Conservation (phyloP, 1,140 invertebrate species). For the Halyomorpha halys region DNA sequence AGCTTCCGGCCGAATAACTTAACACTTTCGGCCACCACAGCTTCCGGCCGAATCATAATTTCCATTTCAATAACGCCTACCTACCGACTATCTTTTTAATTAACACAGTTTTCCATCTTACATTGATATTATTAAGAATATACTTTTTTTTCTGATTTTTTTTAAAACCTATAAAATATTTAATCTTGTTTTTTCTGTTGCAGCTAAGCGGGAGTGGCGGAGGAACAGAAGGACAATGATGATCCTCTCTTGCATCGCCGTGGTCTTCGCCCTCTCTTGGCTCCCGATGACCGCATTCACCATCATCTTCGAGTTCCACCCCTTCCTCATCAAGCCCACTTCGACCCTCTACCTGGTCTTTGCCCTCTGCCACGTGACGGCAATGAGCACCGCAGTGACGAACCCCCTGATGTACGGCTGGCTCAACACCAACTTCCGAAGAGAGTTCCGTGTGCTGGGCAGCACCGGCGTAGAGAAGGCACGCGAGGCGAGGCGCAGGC, state of each 20-base stretch:
- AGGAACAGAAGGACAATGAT: slow-evolving; percentile 42
- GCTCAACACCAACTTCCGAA: slow-evolving; percentile 42
- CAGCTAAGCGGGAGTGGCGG: slow-evolving; percentile 36
- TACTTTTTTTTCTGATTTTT: too few relatives aligned
- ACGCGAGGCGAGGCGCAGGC: slow-evolving; percentile 13
- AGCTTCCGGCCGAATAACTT: too few relatives aligned
- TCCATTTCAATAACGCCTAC: too few relatives aligned
- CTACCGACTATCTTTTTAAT: too few relatives aligned
- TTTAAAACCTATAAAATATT: too few relatives aligned
- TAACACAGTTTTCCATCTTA: too few relatives aligned
- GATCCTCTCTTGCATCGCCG: slow-evolving; percentile 36
- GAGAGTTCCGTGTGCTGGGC: slow-evolving; percentile 34
- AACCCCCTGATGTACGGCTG: slow-evolving; percentile 47
- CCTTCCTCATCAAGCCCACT: slow-evolving; percentile 30
- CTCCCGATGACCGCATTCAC: slow-evolving; percentile 45
- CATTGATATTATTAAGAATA: too few relatives aligned
- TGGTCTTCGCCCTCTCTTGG: slow-evolving; percentile 42
- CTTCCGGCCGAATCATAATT: too few relatives aligned
- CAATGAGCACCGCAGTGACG: slow-evolving; percentile 45
- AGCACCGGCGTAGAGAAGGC: slow-evolving; percentile 19
- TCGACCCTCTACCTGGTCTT: slow-evolving; percentile 39
- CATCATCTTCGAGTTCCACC: slow-evolving; percentile 36
- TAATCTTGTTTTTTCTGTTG: slow-evolving; percentile 16
- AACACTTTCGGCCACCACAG: too few relatives aligned
- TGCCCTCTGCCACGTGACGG: slow-evolving; percentile 44